Base-by-base conservation (phyloP, 37 sponge, comb jelly and placozoan species). In the Beroe ovata region DNA sequence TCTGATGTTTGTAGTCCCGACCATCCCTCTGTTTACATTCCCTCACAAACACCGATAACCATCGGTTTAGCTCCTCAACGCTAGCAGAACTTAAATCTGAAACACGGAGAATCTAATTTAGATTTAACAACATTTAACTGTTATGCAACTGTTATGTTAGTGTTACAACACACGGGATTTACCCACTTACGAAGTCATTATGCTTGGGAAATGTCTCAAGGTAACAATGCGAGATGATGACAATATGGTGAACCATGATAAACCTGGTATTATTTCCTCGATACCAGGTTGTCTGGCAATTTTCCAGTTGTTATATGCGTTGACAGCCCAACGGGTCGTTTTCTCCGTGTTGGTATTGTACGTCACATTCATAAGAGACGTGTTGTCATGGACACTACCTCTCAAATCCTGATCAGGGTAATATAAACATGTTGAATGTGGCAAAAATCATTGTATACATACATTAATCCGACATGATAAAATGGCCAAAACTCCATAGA, bases 1-100 rank as follows among this genome's bases (percentile, higher is more conserved):
- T 66, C 36, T 66, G 69, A 32, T 66, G 69, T 30, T 66, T 66
- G 69, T 66, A 66, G 2, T 66, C 69, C 18, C 69, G 32, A 32
- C 69, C 69, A 30, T 66, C 69, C 36, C 30, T 66, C 36, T 66
- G 69, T 30, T 66, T 66, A 32, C 69, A 66, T 18, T 66, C 69
- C 36, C 69, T 29, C 18, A 66, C 69, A 33, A 66, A 66, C 35
- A 29, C 36, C 29, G 69, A 29, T 30, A 66, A 16, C 69, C 69
- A 66, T 1, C 14, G 30, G 69, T 66, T 66, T 18, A 66, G 16
- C 4, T 66, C 69, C 69, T 66, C 69, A 34, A 14, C 30, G 35
- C 69, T 66, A 32, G 18, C 36, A 11, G 25, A 8, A 11, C 18
- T 30, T 1, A 66, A 37, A 6, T n/a, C n/a, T n/a, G n/a, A n/a